Percentiles rank a stretch among this genome's conserved stretches.
Evolutionary conservation across 2,113 vertebrate species (phyloP).

Genomic region (Lepisosteus oculatus): DNA sequence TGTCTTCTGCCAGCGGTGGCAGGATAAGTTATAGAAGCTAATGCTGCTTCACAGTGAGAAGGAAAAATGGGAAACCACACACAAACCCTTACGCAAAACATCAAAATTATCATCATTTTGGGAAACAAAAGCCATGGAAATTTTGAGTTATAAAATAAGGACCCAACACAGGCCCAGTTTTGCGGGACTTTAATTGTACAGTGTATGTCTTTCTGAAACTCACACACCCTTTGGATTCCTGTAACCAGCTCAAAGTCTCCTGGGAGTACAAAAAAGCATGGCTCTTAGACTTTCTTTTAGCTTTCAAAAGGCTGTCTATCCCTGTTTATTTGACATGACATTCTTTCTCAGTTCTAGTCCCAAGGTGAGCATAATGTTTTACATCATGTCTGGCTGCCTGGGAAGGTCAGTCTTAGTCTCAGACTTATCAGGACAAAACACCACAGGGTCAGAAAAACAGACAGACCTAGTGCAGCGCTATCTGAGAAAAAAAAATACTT

Average conservation of each 20-base stretch:
- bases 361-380: conserved; percentile 63
- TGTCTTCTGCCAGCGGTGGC: too few species aligned
- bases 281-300: conserved; percentile 51
- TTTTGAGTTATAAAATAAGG: too few species aligned
- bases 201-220: too few species aligned
- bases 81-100: too few species aligned
- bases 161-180: too few species aligned
- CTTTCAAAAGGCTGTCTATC: conserved; percentile 63
- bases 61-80: too few species aligned
- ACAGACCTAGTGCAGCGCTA: neutral
- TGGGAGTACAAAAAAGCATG: conserved; percentile 52
- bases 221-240: conserved; percentile 15
- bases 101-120: too few species aligned
- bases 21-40: too few species aligned
- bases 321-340: conserved; percentile 55
- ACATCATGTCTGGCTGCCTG: conserved; percentile 53
- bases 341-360: conserved; percentile 57
- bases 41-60: too few species aligned
- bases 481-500: neutral
- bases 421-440: neutral
- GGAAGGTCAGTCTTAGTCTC: conserved; percentile 17
- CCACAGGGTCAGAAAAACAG: neutral
- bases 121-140: too few species aligned
- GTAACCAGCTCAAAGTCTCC: conserved; percentile 59
- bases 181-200: too few species aligned